Conservation (phyloP, 2,888 invertebrate genomes). For the Andrena chrysosceles region DNA sequence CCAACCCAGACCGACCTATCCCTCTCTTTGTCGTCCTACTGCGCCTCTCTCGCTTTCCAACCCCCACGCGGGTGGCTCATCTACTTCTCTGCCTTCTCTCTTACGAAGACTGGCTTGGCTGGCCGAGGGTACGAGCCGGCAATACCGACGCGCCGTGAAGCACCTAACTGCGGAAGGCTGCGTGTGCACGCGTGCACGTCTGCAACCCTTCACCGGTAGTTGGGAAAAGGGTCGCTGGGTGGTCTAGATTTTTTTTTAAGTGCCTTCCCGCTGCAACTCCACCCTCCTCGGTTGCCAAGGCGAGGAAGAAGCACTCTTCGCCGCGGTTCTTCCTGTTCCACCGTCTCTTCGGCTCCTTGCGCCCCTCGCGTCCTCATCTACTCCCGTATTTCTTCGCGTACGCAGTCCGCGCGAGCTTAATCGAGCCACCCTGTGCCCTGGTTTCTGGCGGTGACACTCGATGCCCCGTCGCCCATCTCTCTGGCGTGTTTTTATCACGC, state of each 20-base stretch:
- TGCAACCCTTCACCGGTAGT: constrained; percentile 71
- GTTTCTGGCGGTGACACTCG: constrained; percentile 66
- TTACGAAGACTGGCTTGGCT: constrained; percentile 54
- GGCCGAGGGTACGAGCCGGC: constrained; percentile 57
- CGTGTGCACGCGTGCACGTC: constrained; percentile 67
- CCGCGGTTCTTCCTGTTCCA: constrained; percentile 41
- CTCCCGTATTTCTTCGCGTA: constrained; percentile 25
- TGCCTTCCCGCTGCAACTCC: constrained; percentile 64
- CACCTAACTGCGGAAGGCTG: constrained; percentile 67
- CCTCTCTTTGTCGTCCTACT: constrained; percentile 64
- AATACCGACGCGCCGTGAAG: constrained; percentile 73
- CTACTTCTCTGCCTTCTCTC: constrained; percentile 57
- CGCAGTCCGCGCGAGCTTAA: constrained; percentile 47
- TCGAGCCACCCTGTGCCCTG: constrained; percentile 67
- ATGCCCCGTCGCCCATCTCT: constrained; percentile 44
- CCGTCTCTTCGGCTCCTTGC: constrained; percentile 20
- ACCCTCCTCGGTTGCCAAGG: constrained; percentile 70
- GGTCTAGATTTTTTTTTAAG: constrained; percentile 82
- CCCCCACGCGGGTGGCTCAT: constrained; percentile 32
- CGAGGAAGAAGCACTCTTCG: constrained; percentile 58
- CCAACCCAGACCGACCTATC: constrained; percentile 66
- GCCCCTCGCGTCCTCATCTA: constrained; percentile 16
- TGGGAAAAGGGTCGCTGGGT: constrained; percentile 81
- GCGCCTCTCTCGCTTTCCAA: constrained; percentile 45
- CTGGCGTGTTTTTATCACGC: constrained; percentile 55